Evolutionary conservation across 92 coral and sea anemone genomes (phyloP).

Genomic region (Montipora capitata): DNA sequence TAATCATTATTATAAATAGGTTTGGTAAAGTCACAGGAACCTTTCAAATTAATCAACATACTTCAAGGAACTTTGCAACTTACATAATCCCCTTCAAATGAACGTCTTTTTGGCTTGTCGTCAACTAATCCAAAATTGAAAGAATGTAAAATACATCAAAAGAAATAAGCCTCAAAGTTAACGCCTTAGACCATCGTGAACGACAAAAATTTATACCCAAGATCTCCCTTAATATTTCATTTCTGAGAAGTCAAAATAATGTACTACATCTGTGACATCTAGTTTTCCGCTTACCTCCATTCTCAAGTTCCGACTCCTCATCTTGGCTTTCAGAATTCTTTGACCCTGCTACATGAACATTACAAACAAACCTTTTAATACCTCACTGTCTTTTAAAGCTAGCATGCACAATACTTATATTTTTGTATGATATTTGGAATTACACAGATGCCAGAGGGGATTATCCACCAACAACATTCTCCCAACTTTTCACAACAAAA

Average conservation of each 20-base stretch:
- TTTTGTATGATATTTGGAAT: too few species aligned
- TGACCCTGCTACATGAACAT: neutral
- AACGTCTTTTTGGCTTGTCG: slow-evolving; percentile 56
- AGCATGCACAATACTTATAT: too few species aligned
- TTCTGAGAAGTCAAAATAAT: too few species aligned
- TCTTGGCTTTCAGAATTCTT: slow-evolving; percentile 27
- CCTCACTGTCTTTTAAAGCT: neutral
- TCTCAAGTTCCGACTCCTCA: slow-evolving; percentile 36
- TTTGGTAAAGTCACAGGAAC: too few species aligned
- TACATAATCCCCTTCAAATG: slow-evolving; percentile 79
- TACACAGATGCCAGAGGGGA: too few species aligned
- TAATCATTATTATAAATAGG: too few species aligned
- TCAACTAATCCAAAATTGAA: slow-evolving; percentile 10
- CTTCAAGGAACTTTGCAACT: slow-evolving; percentile 8
- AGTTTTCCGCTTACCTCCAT: neutral
- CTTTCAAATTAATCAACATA: too few species aligned
- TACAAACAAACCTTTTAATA: neutral
- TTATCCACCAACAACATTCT: too few species aligned
- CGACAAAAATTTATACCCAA: too few species aligned
- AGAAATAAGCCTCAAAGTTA: neutral
- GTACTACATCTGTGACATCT: too few species aligned
- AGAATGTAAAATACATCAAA: neutral
- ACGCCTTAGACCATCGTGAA: neutral
- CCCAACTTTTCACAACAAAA: too few species aligned
- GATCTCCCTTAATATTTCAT: too few species aligned